phyloP scores from a whole-genome alignment of 2,113 vertebrate genomes.

The Microtus ochrogaster region DNA sequence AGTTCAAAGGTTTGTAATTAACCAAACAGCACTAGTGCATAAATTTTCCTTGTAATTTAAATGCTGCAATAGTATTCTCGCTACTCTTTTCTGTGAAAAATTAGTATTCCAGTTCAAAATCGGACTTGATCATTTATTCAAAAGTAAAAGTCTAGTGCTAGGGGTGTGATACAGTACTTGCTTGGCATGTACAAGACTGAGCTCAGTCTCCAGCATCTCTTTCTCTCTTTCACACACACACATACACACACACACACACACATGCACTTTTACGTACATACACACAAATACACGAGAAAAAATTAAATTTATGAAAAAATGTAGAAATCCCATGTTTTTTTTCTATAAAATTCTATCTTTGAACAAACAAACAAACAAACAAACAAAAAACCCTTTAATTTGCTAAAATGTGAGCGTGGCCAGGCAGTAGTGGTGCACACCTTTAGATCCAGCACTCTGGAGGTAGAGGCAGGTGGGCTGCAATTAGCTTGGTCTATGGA shows the following conservation, averaged over 20 bases:
- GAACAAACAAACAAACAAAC: background rate
- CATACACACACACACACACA: background rate
- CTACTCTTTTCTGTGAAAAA: background rate
- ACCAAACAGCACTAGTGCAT: background rate
- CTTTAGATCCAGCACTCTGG: background rate
- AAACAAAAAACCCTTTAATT: background rate
- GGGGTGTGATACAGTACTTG: background rate
- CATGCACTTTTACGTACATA: background rate
- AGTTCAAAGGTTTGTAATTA: background rate
- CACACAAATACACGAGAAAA: rapidly evolving
- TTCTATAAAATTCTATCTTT: constrained; percentile 10
- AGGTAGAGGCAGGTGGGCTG: background rate
- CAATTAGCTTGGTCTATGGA: background rate
- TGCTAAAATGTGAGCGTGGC: background rate
- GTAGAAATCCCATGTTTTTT: background rate
- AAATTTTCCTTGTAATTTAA: constrained; percentile 16
- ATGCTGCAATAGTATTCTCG: constrained; percentile 12
- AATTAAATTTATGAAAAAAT: background rate
- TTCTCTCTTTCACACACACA: background rate
- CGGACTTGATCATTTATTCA: constrained; percentile 22
- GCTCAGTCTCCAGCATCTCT: background rate
- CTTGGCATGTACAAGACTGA: background rate
- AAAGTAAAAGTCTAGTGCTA: background rate
- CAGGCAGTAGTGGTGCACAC: background rate
- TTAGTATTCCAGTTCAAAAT: constrained; percentile 28